Base-by-base conservation (phyloP, 1,140 invertebrate species). In the Drosophila miranda region DNA sequence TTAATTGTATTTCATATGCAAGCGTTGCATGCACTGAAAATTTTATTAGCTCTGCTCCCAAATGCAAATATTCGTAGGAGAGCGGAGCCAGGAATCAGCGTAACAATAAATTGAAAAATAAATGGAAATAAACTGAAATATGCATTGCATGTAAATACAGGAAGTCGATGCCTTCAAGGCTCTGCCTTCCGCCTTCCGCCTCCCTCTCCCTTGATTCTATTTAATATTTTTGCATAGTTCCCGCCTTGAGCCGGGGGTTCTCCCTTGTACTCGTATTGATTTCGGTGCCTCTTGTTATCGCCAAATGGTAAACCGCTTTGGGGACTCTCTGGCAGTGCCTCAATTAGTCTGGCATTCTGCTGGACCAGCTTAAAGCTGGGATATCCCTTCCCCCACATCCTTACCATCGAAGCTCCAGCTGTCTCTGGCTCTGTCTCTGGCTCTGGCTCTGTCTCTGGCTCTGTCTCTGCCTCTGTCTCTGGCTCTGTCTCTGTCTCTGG, bases 51-150 rank as follows among this genome's bases (percentile, higher is more conserved):
- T 42, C 34, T 11, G 43, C n/a, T 57, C 26, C 58, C 41, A 16
- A 62, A 16, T 38, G 67, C 69, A 71, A 71, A 72, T 72, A 13
- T 9, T 34, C 30, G 28, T 2, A 7, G 28, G 2, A 30, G 6
- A 3, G 8, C 11, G 16, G 16, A 2, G 14, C 9, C 26, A 2
- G 58, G n/a, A 9, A 30, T 59, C 66, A 46, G 45, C 50, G 21
- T 46, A 34, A 44, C 60, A 49, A 53, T 60, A 72, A 84, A 84
- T 80, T 83, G 80, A 72, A 80, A 73, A 56, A 70, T 66, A 84
- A 80, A 80, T 84, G 75, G 69, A 86, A 80, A 86, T 80, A 53
- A 77, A 66, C 77, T 86, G 56, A 86, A 84, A 84, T 84, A 84
- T 84, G 81, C 80, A 80, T 73, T 57, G 56, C 78, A 66, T 69